Evolutionary conservation across 2,113 vertebrate genomes (phyloP), one percentile per base, ranked within the genome.

Genomic region (Oryzias celebensis): DNA sequence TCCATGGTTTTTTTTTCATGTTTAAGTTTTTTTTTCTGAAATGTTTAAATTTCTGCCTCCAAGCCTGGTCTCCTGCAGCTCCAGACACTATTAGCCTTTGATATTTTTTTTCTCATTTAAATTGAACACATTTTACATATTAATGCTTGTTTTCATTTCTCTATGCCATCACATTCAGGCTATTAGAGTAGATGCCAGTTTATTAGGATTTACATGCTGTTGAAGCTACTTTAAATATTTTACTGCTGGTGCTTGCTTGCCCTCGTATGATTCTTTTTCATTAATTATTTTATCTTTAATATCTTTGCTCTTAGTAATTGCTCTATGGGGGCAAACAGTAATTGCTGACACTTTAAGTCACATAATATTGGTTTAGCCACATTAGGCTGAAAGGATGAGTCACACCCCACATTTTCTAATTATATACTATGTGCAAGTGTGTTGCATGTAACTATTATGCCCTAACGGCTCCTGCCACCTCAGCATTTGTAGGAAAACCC

Each of bases 71-170:
- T 36, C 2, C 31, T 36, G 8, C 31, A 36, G 8, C 10, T 36
- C 5, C 26, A 4, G 4, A 36, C 71, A 82, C 45, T 56, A 28
- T 6, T 51, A 48, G 14, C 20, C 6, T 70, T 57, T 73, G 45
- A 60, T 75, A 68, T 78, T 77, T 28, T 73, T 78, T 77, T 74
- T 42, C 69, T 62, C 62, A 70, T 28, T 17, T n/a, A 76, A 62
- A 13, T 60, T 52, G 68, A 77, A 82, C 84, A 79, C 61, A 47
- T 52, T 81, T 72, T 69, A 54, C 81, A 84, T 84, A 82, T 73
- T 58, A 67, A 84, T 71, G 71, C 71, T 58, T 54, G 28, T 7
- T 62, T 58, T 20, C 64, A 47, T 73, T 61, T 59, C 23, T 60
- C 18, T 58, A 41, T 48, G 65, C 49, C 44, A 58, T 77, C 64